Percentiles rank a stretch among this genome's conserved stretches.
phyloP scores from a whole-genome alignment of 2,113 vertebrate genomes.

The Cavia aperea region DNA sequence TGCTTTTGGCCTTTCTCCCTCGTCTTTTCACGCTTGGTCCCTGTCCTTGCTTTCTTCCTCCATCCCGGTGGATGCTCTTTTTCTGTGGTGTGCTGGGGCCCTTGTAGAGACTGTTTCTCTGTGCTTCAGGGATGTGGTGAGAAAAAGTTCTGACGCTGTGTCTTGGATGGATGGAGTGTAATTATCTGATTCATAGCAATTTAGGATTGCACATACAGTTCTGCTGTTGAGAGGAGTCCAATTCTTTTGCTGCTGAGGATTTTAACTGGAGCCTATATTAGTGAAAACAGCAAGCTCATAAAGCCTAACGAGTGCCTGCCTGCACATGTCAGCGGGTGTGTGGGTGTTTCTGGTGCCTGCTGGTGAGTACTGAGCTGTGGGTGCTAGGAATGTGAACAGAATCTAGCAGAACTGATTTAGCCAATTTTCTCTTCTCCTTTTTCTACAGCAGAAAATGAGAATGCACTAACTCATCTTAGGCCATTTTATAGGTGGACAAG shows the following conservation, averaged over 20 bases:
- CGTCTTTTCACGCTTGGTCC: not conserved
- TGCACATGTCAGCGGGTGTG: not conserved
- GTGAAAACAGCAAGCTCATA: not conserved
- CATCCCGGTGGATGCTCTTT: not conserved
- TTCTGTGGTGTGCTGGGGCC: not conserved
- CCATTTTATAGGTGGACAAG: not conserved
- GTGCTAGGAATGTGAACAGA: slow-evolving; percentile 47
- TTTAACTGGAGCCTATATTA: not conserved
- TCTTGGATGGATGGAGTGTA: not conserved
- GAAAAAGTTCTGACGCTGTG: not conserved
- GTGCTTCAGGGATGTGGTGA: not conserved
- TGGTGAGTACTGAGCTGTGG: slow-evolving; percentile 25
- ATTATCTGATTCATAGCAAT: not conserved
- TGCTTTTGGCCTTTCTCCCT: not conserved
- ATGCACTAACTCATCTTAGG: not conserved
- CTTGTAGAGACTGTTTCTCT: not conserved
- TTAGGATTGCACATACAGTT: not conserved
- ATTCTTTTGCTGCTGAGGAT: not conserved
- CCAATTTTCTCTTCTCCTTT: not conserved
- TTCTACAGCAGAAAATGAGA: slow-evolving; percentile 30
- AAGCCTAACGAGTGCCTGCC: not conserved
- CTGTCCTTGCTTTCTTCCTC: not conserved
- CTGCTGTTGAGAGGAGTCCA: not conserved
- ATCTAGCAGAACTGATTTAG: slow-evolving; percentile 13
- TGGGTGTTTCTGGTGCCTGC: not conserved